Evolutionary conservation across 2,113 vertebrate species (phyloP).

Genomic region (Aegithalos caudatus): DNA sequence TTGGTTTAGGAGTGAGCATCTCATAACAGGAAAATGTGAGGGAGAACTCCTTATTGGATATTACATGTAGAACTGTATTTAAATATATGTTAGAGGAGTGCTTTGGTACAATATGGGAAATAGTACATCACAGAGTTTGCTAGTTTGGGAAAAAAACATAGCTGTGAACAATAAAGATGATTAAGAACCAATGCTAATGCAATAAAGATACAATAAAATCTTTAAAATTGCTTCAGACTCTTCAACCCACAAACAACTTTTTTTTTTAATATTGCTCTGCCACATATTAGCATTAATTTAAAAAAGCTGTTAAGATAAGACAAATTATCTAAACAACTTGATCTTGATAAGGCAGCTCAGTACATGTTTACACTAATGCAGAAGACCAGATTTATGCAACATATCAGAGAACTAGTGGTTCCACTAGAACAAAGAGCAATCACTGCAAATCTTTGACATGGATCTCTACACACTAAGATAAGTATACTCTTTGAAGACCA

Average conservation of each 20-base stretch:
- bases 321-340: slow-evolving; percentile 68
- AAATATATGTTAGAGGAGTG: not conserved
- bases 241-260: not conserved
- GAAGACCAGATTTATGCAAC: slow-evolving; percentile 53
- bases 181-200: slow-evolving; percentile 26
- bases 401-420: slow-evolving; percentile 32
- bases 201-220: slow-evolving; percentile 25
- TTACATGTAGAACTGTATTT: not conserved
- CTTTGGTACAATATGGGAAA: not conserved
- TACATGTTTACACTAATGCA: slow-evolving; percentile 30
- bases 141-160: not conserved
- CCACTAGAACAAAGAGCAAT: slow-evolving; percentile 21
- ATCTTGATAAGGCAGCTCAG: slow-evolving; percentile 57
- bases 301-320: slow-evolving; percentile 63
- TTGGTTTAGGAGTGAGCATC: not conserved
- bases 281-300: slow-evolving; percentile 27
- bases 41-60: not conserved
- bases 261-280: not conserved
- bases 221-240: slow-evolving; percentile 1
- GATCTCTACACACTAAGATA: slow-evolving; percentile 4
- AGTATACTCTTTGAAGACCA: slow-evolving; percentile 16
- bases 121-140: not conserved
- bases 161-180: slow-evolving; percentile 20
- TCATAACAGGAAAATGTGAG: not conserved
- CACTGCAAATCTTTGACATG: slow-evolving; percentile 4